Evolutionary conservation across 2,888 invertebrate genomes (phyloP).

Genomic region (Mythimna pallens): DNA sequence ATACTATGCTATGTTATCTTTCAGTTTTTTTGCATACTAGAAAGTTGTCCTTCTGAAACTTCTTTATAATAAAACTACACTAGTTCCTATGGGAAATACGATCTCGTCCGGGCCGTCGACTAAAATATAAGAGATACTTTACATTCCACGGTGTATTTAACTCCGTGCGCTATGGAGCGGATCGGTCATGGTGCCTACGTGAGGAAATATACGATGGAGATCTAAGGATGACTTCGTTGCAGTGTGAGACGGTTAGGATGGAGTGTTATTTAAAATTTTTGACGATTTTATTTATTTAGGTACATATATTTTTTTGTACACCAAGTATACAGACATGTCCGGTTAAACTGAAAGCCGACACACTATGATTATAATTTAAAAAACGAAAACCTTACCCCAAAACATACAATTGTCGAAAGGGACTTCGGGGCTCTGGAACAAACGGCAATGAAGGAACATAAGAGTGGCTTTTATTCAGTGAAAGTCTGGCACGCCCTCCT

Average conservation of each 20-base stretch:
- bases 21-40: not conserved
- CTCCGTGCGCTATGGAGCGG: constrained; percentile 61
- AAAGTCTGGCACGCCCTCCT: too few species aligned
- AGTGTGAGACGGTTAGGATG: not conserved
- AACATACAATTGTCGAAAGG: too few species aligned
- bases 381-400: too few species aligned
- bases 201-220: constrained; percentile 40
- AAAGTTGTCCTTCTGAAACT: constrained; percentile 27
- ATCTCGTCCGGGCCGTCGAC: constrained; percentile 49
- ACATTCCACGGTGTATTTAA: constrained; percentile 72
- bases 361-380: too few species aligned
- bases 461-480: too few species aligned
- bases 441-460: too few species aligned
- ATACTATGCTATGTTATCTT: not conserved
- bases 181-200: constrained; percentile 55
- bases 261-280: not conserved
- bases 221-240: constrained; percentile 15
- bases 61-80: not conserved
- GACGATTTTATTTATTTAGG: not conserved
- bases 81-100: constrained; percentile 62
- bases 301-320: too few species aligned
- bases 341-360: too few species aligned
- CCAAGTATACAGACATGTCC: too few species aligned
- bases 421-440: too few species aligned
- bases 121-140: constrained; percentile 68